Conservation (phyloP, 2,797 vertebrate species). For the Oryzias sinensis region DNA sequence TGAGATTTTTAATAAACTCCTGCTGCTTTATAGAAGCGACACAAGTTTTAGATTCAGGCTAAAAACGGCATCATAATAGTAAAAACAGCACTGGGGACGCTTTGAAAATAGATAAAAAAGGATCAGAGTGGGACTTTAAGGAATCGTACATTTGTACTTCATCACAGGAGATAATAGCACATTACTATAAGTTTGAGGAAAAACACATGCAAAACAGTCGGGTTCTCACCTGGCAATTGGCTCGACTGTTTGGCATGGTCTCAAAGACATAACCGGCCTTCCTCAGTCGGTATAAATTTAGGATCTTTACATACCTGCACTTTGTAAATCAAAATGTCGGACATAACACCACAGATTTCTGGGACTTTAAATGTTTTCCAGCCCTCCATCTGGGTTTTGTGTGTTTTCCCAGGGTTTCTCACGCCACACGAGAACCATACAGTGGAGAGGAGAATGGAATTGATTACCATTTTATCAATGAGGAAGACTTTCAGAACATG, state of each 20-base stretch:
- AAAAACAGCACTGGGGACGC: too few relatives aligned
- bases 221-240: conserved; percentile 8
- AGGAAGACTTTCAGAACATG: conserved; percentile 85
- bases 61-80: too few relatives aligned
- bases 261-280: background rate
- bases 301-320: conserved; percentile 11
- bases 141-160: too few relatives aligned
- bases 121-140: too few relatives aligned
- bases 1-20: too few relatives aligned
- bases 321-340: conserved; percentile 16
- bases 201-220: conserved; percentile 5
- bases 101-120: too few relatives aligned
- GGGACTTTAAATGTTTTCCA: conserved; percentile 1
- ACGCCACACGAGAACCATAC: conserved; percentile 88
- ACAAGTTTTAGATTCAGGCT: too few relatives aligned
- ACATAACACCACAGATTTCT: conserved; percentile 1
- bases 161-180: too few relatives aligned
- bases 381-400: background rate
- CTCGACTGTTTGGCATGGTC: conserved; percentile 11
- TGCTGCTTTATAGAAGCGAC: too few relatives aligned
- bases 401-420: conserved; percentile 78
- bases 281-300: conserved; percentile 10
- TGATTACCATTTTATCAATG: conserved; percentile 89
- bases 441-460: conserved; percentile 86
- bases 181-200: too few relatives aligned